Base-by-base conservation (phyloP, 2,888 invertebrate species). In the Acronicta leporina region DNA sequence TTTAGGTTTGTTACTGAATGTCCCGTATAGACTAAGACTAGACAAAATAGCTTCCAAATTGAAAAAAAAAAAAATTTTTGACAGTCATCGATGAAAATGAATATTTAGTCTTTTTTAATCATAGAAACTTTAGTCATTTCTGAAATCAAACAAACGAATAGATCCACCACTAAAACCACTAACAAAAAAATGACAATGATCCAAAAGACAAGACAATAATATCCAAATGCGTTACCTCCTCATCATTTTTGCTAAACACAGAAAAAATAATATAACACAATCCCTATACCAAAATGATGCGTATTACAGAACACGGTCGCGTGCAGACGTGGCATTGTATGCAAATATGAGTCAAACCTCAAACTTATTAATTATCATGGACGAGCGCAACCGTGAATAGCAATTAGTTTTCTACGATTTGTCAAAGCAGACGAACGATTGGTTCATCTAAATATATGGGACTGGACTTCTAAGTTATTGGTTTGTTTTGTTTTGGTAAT, bases 341-440 rank as follows among this genome's bases (percentile, higher is more conserved):
- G 92, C 86, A 87, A 93, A 94, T 93, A 69, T 77, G 63, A 72
- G 80, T 83, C 79, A 80, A 87, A 84, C 87, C 87, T 91, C 87
- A 89, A 92, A 92, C 90, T 93, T 92, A 93, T 92, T 92, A 93
- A 94, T 94, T 92, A 93, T 92, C 91, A 89, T 89, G 85, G 82
- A 74, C 81, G 83, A 82, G 87, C 77, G 81, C 83, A 64, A 79
- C 78, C 77, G 80, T 86, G 91, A 92, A 92, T 92, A 87, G 83
- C 87, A 87, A 92, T 83, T 81, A 83, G 75, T 83, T 87, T 86
- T 85, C 86, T 84, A 85, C 73, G 67, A 75, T 75, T 62, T 51
- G 60, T 62, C 59, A 62, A 49, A 42, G 68, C 66, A 83, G 69
- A 83, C 84, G 77, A 64, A 80, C 82, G 73, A 68, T 58, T 60